These are phyloP conservation scores for Halcyon leucocephala DNA, from an alignment of 2,797 vertebrate genomes.

Conservation along the genomic window DNA sequence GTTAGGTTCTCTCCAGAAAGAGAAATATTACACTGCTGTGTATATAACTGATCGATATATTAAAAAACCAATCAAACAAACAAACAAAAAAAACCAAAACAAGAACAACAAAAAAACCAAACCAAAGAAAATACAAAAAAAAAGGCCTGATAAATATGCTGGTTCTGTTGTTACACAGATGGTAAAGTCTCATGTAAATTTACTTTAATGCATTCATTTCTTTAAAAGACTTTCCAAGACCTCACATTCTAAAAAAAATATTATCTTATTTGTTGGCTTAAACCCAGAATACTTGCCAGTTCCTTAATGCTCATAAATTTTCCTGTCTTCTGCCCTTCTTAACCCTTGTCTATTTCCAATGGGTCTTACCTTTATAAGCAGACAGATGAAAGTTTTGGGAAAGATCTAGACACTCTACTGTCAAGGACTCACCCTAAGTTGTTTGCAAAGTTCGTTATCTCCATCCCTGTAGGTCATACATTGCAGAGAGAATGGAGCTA, in stretches of 20 bases:
- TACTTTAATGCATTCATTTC: not conserved
- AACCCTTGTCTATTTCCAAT: not conserved
- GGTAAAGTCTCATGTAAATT: slow-evolving; percentile 21
- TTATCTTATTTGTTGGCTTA: not conserved
- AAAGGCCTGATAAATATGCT: not conserved
- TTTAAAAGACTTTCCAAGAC: slow-evolving; percentile 28
- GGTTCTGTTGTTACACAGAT: slow-evolving; percentile 19
- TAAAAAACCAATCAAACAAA: not conserved
- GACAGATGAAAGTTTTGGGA: not conserved
- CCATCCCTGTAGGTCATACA: not conserved
- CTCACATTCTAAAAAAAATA: slow-evolving; percentile 1
- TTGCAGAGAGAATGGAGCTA: not conserved
- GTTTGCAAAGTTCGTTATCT: not conserved
- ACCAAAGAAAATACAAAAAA: not conserved
- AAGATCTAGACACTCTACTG: not conserved
- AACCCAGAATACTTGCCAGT: not conserved
- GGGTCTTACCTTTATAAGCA: not conserved
- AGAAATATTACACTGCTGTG: not conserved
- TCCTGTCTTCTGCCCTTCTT: not conserved
- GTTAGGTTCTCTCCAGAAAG: not conserved
- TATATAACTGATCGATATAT: not conserved
- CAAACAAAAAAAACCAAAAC: not conserved
- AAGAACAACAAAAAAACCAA: too few species aligned
- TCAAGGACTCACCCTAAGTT: not conserved
- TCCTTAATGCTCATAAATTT: not conserved